phyloP scores from a whole-genome alignment of 2,113 vertebrate genomes.

The Motacilla alba region DNA sequence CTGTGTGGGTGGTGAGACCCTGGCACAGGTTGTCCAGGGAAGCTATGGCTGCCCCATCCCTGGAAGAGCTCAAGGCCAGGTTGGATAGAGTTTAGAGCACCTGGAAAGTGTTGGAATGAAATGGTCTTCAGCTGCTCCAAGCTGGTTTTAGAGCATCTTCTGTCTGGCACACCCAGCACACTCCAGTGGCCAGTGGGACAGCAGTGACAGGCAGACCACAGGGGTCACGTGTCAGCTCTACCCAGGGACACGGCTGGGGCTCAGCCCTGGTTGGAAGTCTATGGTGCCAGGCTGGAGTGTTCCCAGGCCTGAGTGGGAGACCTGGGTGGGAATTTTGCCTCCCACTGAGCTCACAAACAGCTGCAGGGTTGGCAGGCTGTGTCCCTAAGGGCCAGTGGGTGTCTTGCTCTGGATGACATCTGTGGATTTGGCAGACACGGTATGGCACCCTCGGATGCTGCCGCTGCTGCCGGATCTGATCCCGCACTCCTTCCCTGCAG shows the following conservation, averaged over 20 bases:
- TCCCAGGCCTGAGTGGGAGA: fast-evolving
- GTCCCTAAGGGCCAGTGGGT: fast-evolving
- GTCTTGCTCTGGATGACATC: not conserved
- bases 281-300: not conserved
- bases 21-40: not conserved
- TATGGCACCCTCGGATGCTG: not conserved
- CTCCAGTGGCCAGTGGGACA: not conserved
- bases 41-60: not conserved
- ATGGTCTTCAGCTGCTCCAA: not conserved
- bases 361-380: fast-evolving
- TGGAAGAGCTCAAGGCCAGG: not conserved
- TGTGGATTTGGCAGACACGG: fast-evolving
- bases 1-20: not conserved
- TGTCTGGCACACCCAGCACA: fast-evolving
- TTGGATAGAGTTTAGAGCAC: not conserved
- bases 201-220: not conserved
- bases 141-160: not conserved
- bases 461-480: fast-evolving
- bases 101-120: not conserved
- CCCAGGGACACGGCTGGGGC: fast-evolving
- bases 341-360: fast-evolving
- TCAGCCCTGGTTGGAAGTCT: not conserved
- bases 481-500: slow-evolving; percentile 42
- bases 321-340: not conserved
- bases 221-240: not conserved